Base-by-base conservation (phyloP, 1,140 invertebrate genomes). In the Meloidogyne exigua region DNA sequence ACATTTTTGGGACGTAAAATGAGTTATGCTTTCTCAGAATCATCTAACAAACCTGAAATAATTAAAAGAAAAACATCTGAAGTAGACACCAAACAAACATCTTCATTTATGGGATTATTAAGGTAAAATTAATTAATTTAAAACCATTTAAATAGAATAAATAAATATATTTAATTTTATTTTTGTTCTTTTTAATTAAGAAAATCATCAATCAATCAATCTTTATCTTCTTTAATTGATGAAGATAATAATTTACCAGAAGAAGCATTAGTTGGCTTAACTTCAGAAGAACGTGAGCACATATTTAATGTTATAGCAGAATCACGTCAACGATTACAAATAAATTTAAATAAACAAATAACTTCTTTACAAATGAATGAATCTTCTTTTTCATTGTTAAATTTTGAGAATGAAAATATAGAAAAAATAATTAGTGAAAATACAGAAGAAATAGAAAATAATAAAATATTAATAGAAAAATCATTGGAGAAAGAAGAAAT, bases 251-350 rank as follows among this genome's bases (percentile, higher is more conserved):
- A 18, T 67, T 39, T 81, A 25, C 80, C 80, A 0, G 66, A 70
- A 15, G 73, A 80, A 42, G 80, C 76, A 44, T 62, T 81, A 68
- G 36, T 13, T 26, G 76, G 73, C 18, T 64, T 81, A n/a, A 78
- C 26, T 39, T 26, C 26, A 39, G 72, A 81, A 36, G 80, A 81
- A 68, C 70, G 75, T 39, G 67, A 82, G 15, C 80, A 81, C 28
- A 81, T 81, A 49, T 23, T 77, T 25, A 72, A 68, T 49, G 80
- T 81, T 12, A 67, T 81, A 25, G 68, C 71, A 12, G 80, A 78
- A 11, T 76, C 71, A 26, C 76, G 70, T 26, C 67, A 68, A 42
- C 23, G 39, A 32, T 11, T 62, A 26, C 64, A n/a, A 68, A 67
- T 13, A 67, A 67, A 67, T 67, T 66, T 66, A 26, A 66, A 12